These are phyloP conservation scores for Jacana jacana DNA, from an alignment of 2,113 vertebrate genomes.

Conservation along the genomic window DNA sequence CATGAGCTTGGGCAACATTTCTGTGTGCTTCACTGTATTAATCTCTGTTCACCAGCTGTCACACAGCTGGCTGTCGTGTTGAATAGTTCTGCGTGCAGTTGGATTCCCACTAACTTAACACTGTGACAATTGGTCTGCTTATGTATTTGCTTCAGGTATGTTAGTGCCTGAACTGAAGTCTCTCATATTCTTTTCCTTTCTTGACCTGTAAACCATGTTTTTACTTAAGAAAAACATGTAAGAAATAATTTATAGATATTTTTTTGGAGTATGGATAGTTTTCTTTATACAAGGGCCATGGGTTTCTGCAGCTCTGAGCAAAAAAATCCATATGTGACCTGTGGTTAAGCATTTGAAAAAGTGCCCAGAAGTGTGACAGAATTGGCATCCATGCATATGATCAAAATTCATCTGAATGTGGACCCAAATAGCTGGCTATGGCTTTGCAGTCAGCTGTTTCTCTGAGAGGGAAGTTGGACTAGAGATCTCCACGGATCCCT, in stretches of 20 bases:
- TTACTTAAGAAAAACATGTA: neutral
- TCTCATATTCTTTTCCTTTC: neutral
- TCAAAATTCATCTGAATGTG: neutral
- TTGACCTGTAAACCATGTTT: neutral
- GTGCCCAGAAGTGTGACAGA: neutral
- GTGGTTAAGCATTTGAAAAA: neutral
- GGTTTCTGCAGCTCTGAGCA: neutral
- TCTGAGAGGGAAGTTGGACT: neutral
- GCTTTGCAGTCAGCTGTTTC: neutral
- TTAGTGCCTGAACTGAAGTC: neutral
- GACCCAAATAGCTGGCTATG: neutral
- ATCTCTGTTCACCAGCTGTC: neutral
- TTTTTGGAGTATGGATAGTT: neutral
- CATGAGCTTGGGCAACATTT: neutral
- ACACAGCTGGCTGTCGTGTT: neutral
- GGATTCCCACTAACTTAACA: neutral
- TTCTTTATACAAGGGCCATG: neutral
- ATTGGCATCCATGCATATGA: neutral
- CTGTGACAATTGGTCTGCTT: neutral
- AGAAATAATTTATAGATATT: neutral
- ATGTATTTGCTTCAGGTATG: neutral
- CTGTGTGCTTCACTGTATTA: neutral
- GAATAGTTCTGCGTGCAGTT: neutral
- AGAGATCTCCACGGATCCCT: neutral
- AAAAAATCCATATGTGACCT: neutral